phyloP scores from a whole-genome alignment of 2,888 invertebrate species.

The Latrodectus hesperus region DNA sequence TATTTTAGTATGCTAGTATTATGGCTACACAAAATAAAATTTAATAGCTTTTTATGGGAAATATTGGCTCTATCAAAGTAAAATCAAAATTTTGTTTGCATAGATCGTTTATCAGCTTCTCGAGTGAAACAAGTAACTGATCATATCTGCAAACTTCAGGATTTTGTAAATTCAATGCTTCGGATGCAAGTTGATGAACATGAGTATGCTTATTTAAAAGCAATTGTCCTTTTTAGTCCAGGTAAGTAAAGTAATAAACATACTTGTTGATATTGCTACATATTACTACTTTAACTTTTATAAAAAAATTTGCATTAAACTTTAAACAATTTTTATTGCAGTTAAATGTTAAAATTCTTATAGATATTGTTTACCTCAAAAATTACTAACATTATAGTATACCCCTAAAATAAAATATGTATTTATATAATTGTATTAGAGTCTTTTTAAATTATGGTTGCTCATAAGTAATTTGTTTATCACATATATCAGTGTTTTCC shows the following conservation, averaged over 20 bases:
- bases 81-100: neutral
- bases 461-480: no score
- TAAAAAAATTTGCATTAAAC: neutral
- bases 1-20: neutral
- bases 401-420: no score
- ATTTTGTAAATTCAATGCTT: constrained; percentile 85
- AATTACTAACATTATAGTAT: no score
- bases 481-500: no score
- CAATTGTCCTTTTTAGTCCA: constrained; percentile 87
- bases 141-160: constrained; percentile 87
- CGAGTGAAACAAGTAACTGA: constrained; percentile 86
- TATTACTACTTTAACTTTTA: neutral
- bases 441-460: no score
- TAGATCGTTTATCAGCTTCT: constrained; percentile 80
- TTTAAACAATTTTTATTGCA: neutral
- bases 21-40: neutral
- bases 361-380: no score
- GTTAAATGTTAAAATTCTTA: no score
- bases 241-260: constrained; percentile 77
- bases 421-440: no score
- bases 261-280: neutral
- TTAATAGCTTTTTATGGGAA: neutral
- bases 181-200: constrained; percentile 85
- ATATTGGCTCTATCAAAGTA: no score
- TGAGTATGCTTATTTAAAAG: constrained; percentile 91